Conservation (phyloP, 2,797 vertebrate species). For the Scyliorhinus canicula region DNA sequence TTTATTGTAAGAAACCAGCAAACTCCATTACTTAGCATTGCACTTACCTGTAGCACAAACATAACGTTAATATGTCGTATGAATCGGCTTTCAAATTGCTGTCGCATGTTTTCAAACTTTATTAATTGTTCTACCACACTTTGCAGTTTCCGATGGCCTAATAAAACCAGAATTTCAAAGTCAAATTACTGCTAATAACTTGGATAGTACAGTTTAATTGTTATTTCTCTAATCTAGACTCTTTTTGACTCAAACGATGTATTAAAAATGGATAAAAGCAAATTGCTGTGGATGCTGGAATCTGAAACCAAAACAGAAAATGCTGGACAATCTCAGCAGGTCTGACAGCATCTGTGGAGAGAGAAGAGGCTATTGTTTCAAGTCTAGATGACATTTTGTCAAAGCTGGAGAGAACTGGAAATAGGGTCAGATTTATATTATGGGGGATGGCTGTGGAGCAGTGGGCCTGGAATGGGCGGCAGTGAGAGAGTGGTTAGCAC, state of each 20-base stretch:
- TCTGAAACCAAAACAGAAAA: no score
- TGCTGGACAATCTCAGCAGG: no score
- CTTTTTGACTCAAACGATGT: background rate
- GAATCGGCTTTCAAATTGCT: conserved; percentile 49
- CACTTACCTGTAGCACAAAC: conserved; percentile 47
- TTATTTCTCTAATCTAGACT: background rate
- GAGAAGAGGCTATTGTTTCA: no score
- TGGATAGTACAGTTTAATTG: background rate
- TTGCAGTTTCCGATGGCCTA: conserved; percentile 46
- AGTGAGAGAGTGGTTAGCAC: no score
- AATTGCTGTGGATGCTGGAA: no score
- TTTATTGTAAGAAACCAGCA: background rate
- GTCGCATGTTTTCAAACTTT: conserved; percentile 50
- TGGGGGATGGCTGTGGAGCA: no score
- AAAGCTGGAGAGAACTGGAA: no score
- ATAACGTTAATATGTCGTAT: conserved; percentile 44
- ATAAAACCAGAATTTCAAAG: background rate
- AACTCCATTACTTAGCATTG: background rate
- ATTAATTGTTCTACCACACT: conserved; percentile 49
- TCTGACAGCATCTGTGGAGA: no score
- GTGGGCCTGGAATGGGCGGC: no score
- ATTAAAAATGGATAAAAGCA: no score
- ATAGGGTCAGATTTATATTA: no score
- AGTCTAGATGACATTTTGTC: no score
- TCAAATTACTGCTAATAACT: background rate